Base-by-base conservation (phyloP, 2,888 invertebrate species). In the Drosophila mimica region DNA sequence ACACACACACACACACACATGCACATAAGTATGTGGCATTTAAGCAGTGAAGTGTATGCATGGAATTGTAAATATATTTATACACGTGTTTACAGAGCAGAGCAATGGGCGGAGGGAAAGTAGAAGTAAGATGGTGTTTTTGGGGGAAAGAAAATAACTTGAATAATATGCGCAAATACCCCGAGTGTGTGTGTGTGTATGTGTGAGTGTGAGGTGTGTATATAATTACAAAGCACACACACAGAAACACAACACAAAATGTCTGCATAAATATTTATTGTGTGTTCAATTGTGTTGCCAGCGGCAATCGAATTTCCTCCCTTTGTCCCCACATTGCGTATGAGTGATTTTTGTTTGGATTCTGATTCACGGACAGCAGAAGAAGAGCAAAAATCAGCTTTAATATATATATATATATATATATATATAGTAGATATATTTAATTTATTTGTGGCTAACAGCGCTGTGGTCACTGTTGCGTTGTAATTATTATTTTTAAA, bases 261-360 rank as follows among this genome's bases (percentile, higher is more conserved):
- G 70, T 73, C 74, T 74, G 76, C 79, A 87, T 87, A 85, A 87
- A 87, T 89, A 85, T 89, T 89, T 84, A 83, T 89, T 79, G 84
- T 87, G 70, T 74, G 63, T 81, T 89, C 81, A 69, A 79, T 77
- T 76, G 79, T 84, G 75, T 68, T 76, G 70, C 83, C 77, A 58
- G 46, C 58, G 85, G 79, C 78, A 71, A 54, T 33, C 53, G 31
- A 56, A 30, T 40, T 20, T 51, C 11, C 20, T 30, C 48, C 54
- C 36, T 34, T 17, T 20, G 43, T 43, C 43, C 54, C 25, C 36
- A 63, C 76, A 31, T 15, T 73, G 72, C 83, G 86, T 79, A 83
- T 88, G 72, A 81, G 83, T 83, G 79, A 83, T 83, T 87, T 76
- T 70, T 77, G 72, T 60, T 62, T 71, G 74, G 69, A 72, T 71